Conservation (phyloP, 2,797 vertebrate genomes). For the Anabacerthia variegaticeps region DNA sequence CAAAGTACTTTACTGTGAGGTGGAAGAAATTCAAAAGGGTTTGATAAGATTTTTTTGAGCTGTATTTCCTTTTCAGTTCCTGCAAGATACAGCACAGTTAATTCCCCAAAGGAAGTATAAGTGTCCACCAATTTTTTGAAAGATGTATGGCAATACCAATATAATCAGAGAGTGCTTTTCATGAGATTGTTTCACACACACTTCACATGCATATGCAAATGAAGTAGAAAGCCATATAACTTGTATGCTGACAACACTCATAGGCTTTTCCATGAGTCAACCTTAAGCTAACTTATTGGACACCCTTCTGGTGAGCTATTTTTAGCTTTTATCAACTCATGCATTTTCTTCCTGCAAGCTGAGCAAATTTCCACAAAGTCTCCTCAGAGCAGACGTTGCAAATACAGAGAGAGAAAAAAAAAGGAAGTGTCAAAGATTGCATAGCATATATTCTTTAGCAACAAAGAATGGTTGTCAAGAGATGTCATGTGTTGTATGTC, state of each 20-base stretch:
- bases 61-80: neutral
- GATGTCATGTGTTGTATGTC: accelerated
- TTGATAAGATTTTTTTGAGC: neutral
- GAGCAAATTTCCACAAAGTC: constrained; percentile 16
- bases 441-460: neutral
- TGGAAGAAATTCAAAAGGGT: neutral
- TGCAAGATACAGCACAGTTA: neutral
- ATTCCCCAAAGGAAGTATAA: neutral
- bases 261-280: constrained; percentile 35
- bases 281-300: constrained; percentile 15
- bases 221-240: neutral
- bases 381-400: neutral
- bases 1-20: neutral
- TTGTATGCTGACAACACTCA: neutral
- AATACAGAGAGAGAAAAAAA: neutral
- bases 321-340: constrained; percentile 44
- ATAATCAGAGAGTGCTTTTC: neutral
- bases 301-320: constrained; percentile 38
- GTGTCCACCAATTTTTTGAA: neutral
- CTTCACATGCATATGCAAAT: neutral
- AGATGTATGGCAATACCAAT: neutral
- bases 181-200: neutral
- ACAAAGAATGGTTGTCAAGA: neutral
- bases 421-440: neutral
- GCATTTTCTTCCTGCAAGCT: constrained; percentile 45